Conservation (phyloP, 2,888 invertebrate genomes). For the Cylindroiulus punctatus region DNA sequence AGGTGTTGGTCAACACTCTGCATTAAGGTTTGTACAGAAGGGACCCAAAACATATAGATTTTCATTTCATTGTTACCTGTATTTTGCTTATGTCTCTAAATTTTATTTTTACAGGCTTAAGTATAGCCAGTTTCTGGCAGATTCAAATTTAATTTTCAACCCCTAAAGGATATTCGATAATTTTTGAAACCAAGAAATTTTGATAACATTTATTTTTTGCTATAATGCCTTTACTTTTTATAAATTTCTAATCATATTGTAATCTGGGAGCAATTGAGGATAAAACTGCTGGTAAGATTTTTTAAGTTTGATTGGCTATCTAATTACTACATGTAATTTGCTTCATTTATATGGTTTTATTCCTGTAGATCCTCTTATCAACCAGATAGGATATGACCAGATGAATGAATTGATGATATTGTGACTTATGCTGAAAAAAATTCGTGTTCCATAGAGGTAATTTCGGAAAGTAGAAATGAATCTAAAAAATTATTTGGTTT, state of each 20-base stretch:
- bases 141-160: background rate
- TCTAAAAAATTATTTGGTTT: background rate
- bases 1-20: slow-evolving; percentile 24
- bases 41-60: too few species aligned
- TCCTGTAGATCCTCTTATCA: slow-evolving; percentile 6
- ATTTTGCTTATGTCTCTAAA: background rate
- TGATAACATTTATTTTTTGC: too few species aligned
- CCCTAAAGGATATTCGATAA: too few species aligned
- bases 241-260: too few species aligned
- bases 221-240: too few species aligned
- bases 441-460: too few species aligned
- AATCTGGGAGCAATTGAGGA: slow-evolving; percentile 3
- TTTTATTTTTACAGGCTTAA: background rate
- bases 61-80: background rate
- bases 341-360: background rate
- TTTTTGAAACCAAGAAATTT: too few species aligned
- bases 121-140: background rate
- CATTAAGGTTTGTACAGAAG: slow-evolving; percentile 44
- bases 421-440: background rate
- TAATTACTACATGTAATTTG: background rate
- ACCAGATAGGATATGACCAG: background rate
- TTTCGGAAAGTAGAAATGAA: background rate
- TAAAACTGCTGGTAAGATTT: background rate
- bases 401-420: background rate
- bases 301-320: background rate